A percentile compares a stretch with the other conserved stretches of the same genome.
Evolutionary conservation across 2,797 vertebrate genomes (phyloP).

Genomic region (Rhincodon typus): DNA sequence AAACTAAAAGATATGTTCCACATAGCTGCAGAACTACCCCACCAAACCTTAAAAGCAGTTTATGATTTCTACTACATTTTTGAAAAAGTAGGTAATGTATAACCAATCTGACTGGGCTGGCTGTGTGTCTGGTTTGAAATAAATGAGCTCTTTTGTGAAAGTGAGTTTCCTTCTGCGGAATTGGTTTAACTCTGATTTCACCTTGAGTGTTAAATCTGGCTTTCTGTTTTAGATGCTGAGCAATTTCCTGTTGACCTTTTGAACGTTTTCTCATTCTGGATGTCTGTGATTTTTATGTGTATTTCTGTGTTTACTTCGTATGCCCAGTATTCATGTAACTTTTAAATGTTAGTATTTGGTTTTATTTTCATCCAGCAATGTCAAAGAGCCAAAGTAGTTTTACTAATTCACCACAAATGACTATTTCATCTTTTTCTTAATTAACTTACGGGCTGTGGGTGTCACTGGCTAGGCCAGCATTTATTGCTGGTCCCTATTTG

Average conservation of each 20-base stretch:
- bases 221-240: not conserved
- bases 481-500: too few relatives aligned
- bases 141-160: not conserved
- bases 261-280: not conserved
- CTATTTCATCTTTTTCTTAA: too few relatives aligned
- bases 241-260: not conserved
- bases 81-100: slow-evolving; percentile 49
- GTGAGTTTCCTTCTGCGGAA: not conserved
- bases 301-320: not conserved
- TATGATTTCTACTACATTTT: slow-evolving; percentile 54
- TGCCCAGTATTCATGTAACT: not conserved
- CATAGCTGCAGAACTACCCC: slow-evolving; percentile 46
- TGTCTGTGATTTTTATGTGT: not conserved
- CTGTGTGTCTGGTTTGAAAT: not conserved
- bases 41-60: slow-evolving; percentile 53
- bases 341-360: too few relatives aligned
- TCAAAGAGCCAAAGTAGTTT: not conserved
- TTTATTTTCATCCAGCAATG: not conserved
- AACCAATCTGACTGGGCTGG: not conserved
- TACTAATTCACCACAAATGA: not conserved
- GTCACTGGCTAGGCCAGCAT: too few relatives aligned
- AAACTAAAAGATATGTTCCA: slow-evolving; percentile 52
- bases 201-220: not conserved
- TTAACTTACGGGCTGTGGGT: too few relatives aligned
- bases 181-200: not conserved